Evolutionary conservation across 2,113 vertebrate species (phyloP).

Genomic region (Pantherophis guttatus): DNA sequence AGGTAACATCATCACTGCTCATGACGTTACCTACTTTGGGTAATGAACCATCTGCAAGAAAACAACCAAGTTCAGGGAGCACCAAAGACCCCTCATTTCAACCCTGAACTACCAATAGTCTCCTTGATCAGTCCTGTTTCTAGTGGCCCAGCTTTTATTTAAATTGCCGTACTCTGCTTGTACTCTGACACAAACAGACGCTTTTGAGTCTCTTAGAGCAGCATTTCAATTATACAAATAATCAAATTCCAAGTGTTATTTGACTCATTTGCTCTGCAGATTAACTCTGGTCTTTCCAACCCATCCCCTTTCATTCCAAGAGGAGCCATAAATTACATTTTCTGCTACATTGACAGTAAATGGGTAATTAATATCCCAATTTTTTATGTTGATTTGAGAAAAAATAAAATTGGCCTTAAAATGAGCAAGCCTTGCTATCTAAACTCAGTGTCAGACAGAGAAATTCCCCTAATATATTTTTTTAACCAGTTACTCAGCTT

Average conservation of each 20-base stretch:
- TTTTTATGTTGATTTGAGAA: slow-evolving; percentile 85
- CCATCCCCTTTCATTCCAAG: slow-evolving; percentile 73
- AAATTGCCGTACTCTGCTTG: slow-evolving; percentile 66
- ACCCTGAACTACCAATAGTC: neutral
- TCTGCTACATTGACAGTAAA: slow-evolving; percentile 94
- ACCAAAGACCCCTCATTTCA: neutral
- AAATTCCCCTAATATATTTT: neutral
- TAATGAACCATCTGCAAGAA: neutral
- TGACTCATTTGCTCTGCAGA: slow-evolving; percentile 88
- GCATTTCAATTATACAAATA: slow-evolving; percentile 84
- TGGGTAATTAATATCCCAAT: slow-evolving; percentile 96
- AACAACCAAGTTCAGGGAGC: neutral
- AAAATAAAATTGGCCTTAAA: slow-evolving; percentile 72
- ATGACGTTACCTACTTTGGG: no score
- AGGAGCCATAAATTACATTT: slow-evolving; percentile 96
- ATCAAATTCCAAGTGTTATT: slow-evolving; percentile 92
- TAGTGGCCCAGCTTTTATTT: slow-evolving; percentile 61
- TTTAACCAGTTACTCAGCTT: neutral
- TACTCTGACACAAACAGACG: slow-evolving; percentile 66
- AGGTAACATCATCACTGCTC: no score
- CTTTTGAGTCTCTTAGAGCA: slow-evolving; percentile 62
- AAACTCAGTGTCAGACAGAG: neutral
- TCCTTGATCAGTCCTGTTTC: slow-evolving; percentile 23
- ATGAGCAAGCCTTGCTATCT: slow-evolving; percentile 65
- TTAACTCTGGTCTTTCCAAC: slow-evolving; percentile 80